Evolutionary conservation across 2,113 vertebrate species (phyloP), one percentile per base, ranked within the genome.

Genomic region (Chionis minor): DNA sequence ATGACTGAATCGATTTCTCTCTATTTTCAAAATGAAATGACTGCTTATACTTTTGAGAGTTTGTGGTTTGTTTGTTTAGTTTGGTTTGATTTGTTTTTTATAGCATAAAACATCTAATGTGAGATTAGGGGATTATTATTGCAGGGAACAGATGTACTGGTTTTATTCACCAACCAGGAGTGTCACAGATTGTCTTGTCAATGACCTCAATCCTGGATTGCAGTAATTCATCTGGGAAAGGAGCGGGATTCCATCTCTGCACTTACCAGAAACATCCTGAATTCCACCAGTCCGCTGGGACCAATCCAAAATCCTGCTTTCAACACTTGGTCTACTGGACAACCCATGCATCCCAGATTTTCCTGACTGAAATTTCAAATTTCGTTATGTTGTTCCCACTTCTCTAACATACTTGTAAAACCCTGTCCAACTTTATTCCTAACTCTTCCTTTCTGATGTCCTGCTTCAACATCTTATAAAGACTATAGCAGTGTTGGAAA

Each of bases 121-220:
- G 0, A 83, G 92, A 92, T 97, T 91, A 95, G 67, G 61, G 61
- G 56, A 81, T 95, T 88, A 83, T 72, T 75, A 61, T 22, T 73
- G 49, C 20, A 88, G 45, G 20, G 70, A 94, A 92, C 86, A 92
- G 95, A 91, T 95, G 87, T 67, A 49, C 35, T 73, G 75, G 40
- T 47, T 95, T 96, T 95, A 85, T 77, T 96, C 67, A 94, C 75
- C 44, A 88, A 30, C 23, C 26, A 78, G 21, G 27, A 91, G 14
- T 28, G 61, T 45, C 73, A 51, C 72, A 72, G 77, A 86, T 86
- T 83, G 59, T 58, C 40, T 88, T 85, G 51, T 42, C 47, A 84
- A 14, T 92, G 89, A 92, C 89, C 93, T 88, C 83, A 95, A 61
- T 91, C 71, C 75, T 75, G 44, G 28, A 44, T 74, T 88, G 35